Base-by-base conservation (phyloP, 2,888 invertebrate species). In the Sarcophaga carnaria region DNA sequence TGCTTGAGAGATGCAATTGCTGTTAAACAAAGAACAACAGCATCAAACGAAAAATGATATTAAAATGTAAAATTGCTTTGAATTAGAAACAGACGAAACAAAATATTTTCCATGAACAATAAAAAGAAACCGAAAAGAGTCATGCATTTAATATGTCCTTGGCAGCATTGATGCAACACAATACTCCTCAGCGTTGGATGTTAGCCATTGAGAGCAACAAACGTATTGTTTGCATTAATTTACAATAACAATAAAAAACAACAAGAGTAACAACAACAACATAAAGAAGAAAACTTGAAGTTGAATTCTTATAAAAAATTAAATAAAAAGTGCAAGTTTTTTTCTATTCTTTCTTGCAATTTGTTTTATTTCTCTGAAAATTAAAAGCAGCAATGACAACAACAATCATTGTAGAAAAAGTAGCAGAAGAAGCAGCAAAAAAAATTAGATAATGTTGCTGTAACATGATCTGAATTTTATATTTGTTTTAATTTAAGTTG, bases 381-480 rank as follows among this genome's bases (percentile, higher is more conserved):
- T 83, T 66, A 66, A 60, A 75, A 76, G 14, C 69, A 62, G 67
- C 62, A 74, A 74, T 8, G n/a, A 62, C 63, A 27, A 74, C 11
- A 14, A 20, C 47, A n/a, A 22, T 14, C 69, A 74, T 66, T n/a
- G 14, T 20, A n/a, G 17, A 37, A 60, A 27, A 59, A 63, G 14
- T 70, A 59, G 47, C 14, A 49, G 25, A 59, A 63, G 22, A 8
- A 11, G 25, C 4, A 37, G 37, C 6, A 70, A 20, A 74, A 62
- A 83, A 86, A 81, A 87, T 87, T 87, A 81, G 81, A 87, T 87
- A 87, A 87, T 87, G 87, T 84, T 87, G 75, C 82, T 82, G 84
- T 84, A 87, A 87, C 87, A 87, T 87, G 87, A 87, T 87, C 87
- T 87, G 87, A 84, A 87, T 87, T 87, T 87, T 84, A 87, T 87